phyloP scores from a whole-genome alignment of 35 echinoderm and acorn worm species.

The Eucidaris tribuloides region DNA sequence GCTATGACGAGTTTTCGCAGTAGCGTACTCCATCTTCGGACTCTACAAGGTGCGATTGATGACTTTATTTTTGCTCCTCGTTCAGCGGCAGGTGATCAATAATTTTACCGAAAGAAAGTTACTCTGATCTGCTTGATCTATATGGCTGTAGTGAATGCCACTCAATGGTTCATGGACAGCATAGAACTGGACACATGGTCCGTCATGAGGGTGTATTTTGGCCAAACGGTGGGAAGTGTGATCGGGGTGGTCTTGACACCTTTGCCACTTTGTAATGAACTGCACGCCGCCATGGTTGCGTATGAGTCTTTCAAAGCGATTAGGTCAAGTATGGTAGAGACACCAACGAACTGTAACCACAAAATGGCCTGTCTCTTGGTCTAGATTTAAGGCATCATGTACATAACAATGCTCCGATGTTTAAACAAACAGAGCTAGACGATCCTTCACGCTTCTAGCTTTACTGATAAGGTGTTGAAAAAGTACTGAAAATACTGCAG shows the following conservation, averaged over 20 bases:
- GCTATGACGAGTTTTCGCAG: neutral
- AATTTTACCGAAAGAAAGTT: neutral
- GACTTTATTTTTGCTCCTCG: neutral
- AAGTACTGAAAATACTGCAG: neutral
- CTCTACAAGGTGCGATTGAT: neutral
- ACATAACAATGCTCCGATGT: too few relatives aligned
- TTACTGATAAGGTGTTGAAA: too few relatives aligned
- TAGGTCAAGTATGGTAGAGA: neutral
- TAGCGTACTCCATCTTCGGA: neutral
- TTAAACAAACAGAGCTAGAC: too few relatives aligned
- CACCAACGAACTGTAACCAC: too few relatives aligned
- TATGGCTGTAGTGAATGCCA: neutral
- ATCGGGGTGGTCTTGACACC: neutral
- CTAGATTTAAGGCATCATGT: too few relatives aligned
- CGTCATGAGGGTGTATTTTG: neutral
- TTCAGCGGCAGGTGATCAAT: neutral
- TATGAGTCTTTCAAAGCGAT: slow-evolving; percentile 2
- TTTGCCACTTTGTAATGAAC: neutral
- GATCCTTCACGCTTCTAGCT: too few relatives aligned
- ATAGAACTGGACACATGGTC: neutral
- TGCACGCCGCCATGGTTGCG: slow-evolving; percentile 8
- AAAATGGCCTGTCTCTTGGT: too few relatives aligned
- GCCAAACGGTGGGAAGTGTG: neutral
- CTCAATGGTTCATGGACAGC: slow-evolving; percentile 5
- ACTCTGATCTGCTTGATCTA: neutral